Conservation (phyloP, 2,113 vertebrate species). For the Leptobrachium leishanense region DNA sequence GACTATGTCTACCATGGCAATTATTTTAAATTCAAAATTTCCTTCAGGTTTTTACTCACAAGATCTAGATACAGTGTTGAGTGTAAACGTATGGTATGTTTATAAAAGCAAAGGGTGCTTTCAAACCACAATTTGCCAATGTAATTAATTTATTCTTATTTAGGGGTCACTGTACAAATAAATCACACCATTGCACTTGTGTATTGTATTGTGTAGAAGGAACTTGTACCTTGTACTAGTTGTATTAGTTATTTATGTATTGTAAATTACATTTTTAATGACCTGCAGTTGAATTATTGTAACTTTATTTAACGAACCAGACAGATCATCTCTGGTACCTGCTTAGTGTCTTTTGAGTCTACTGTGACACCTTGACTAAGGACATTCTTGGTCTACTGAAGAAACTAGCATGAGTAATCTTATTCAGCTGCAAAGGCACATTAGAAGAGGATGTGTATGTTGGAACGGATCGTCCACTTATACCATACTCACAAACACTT, state of each 20-base stretch:
- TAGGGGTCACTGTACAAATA: constrained; percentile 11
- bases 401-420: constrained; percentile 17
- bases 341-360: neutral
- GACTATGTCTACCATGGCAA: neutral
- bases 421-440: constrained; percentile 3
- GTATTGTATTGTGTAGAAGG: constrained; percentile 11
- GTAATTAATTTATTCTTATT: neutral
- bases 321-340: neutral
- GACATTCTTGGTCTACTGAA: neutral
- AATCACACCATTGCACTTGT: constrained; percentile 27
- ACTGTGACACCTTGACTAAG: constrained; percentile 16
- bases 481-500: neutral
- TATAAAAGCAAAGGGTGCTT: neutral
- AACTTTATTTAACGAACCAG: neutral
- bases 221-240: constrained; percentile 3
- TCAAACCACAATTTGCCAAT: neutral
- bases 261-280: neutral
- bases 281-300: neutral
- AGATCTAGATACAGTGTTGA: neutral
- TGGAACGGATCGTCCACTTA: neutral
- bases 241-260: constrained; percentile 15
- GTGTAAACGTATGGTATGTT: neutral
- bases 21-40: neutral
- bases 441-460: constrained; percentile 1
- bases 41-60: neutral